Percentiles rank a stretch among this genome's conserved stretches.
These are phyloP conservation scores for Panthera uncia DNA, from an alignment of 2,113 vertebrate species.

Conservation along the genomic window DNA sequence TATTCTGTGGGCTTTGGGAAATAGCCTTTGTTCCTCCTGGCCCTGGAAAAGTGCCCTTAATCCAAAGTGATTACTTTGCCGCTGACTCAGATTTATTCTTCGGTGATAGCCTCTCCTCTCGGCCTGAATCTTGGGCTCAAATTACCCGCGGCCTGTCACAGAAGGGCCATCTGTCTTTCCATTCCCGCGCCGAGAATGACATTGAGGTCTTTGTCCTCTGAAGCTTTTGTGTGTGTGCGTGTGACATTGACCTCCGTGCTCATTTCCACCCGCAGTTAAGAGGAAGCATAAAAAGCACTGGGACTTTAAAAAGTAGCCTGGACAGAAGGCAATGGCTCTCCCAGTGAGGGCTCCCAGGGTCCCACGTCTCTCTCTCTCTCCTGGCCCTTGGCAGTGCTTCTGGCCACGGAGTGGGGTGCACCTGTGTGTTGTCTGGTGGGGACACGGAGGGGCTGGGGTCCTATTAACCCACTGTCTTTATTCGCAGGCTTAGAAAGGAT, in stretches of 20 bases:
- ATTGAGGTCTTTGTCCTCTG: slow-evolving; percentile 39
- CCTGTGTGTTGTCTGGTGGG: slow-evolving; percentile 54
- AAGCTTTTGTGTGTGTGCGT: neutral
- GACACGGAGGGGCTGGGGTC: slow-evolving; percentile 15
- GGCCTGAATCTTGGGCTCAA: slow-evolving; percentile 30
- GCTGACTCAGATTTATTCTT: slow-evolving; percentile 74
- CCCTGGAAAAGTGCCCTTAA: slow-evolving; percentile 68
- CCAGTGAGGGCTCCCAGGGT: neutral
- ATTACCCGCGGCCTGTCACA: slow-evolving; percentile 32
- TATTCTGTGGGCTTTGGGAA: neutral
- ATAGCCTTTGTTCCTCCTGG: slow-evolving; percentile 16
- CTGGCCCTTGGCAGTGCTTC: slow-evolving; percentile 4
- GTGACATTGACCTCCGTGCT: neutral
- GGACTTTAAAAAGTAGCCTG: neutral
- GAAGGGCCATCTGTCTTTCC: slow-evolving; percentile 67
- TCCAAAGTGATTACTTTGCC: slow-evolving; percentile 68
- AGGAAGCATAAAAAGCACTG: slow-evolving; percentile 3
- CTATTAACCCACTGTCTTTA: slow-evolving; percentile 46
- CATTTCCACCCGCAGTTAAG: neutral
- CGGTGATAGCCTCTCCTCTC: slow-evolving; percentile 8
- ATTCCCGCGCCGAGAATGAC: slow-evolving; percentile 38
- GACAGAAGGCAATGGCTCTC: neutral
- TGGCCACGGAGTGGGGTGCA: slow-evolving; percentile 45
- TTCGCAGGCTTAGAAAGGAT: neutral
- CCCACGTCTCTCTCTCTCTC: neutral